Percentiles rank a stretch among this genome's conserved stretches.
These are phyloP conservation scores for Chaetogeoica ovagalla DNA, from an alignment of 2,888 invertebrate species.

Conservation along the genomic window DNA sequence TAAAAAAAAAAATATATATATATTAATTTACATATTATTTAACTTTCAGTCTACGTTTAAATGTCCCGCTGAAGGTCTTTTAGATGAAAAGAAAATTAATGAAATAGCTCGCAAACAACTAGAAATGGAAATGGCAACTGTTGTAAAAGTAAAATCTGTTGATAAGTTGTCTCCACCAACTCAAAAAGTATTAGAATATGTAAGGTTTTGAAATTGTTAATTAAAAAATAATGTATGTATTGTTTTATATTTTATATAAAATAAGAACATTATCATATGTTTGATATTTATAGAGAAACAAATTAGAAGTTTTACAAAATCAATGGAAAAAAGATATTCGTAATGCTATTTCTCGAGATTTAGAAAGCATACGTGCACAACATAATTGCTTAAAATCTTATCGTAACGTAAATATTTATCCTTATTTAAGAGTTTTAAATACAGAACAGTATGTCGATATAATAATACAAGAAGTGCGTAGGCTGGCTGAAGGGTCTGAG, in stretches of 20 bases:
- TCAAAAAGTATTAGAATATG: constrained; percentile 60
- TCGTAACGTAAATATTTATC: constrained; percentile 68
- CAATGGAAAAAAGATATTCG: constrained; percentile 70
- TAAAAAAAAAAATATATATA: too few species aligned
- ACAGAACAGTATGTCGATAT: constrained; percentile 61
- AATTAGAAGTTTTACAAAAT: constrained; percentile 67
- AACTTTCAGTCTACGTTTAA: constrained; percentile 53
- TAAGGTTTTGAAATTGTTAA: constrained; percentile 58
- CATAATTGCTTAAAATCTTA: constrained; percentile 63
- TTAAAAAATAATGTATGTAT: background rate
- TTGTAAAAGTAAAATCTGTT: constrained; percentile 71
- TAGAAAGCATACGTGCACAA: constrained; percentile 68
- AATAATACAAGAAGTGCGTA: constrained; percentile 68
- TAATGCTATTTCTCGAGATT: constrained; percentile 71
- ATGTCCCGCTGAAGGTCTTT: constrained; percentile 63
- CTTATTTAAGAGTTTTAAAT: constrained; percentile 70
- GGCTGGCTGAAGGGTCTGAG: constrained; percentile 76
- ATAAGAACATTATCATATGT: background rate
- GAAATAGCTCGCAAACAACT: constrained; percentile 69
- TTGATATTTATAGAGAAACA: constrained; percentile 63
- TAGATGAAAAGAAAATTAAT: constrained; percentile 64
- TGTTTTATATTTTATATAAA: background rate
- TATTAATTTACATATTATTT: constrained; percentile 5
- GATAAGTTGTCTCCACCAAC: constrained; percentile 60
- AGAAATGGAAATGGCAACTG: constrained; percentile 69